Conservation (phyloP, 2,113 vertebrate genomes). For the Bos javanicus region DNA sequence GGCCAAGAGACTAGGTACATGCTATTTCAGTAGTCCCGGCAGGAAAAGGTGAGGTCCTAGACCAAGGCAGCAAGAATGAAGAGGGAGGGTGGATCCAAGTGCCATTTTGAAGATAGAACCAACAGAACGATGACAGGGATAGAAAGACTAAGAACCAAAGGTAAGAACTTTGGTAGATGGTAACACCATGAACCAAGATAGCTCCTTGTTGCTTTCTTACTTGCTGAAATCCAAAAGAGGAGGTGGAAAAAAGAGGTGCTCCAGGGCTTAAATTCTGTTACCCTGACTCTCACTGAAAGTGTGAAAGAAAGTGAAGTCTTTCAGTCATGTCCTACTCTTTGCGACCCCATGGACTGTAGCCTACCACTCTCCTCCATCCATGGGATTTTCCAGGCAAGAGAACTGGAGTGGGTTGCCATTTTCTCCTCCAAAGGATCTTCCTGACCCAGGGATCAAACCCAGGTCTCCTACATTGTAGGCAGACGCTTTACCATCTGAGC, state of each 20-base stretch:
- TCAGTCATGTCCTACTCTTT: neutral
- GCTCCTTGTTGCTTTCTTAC: neutral
- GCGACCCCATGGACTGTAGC: neutral
- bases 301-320: neutral
- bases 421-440: neutral
- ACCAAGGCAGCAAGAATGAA: neutral
- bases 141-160: neutral
- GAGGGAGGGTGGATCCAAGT: neutral
- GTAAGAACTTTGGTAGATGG: neutral
- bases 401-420: neutral
- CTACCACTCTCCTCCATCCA: neutral
- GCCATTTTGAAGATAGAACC: neutral
- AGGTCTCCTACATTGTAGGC: neutral
- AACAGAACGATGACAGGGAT: neutral
- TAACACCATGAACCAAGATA: neutral
- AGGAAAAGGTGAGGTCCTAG: neutral
- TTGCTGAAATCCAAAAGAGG: neutral
- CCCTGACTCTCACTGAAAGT: neutral
- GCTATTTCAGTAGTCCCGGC: neutral
- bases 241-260: neutral
- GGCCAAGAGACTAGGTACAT: neutral
- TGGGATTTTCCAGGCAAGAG: neutral
- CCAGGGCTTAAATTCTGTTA: neutral
- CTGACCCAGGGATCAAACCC: too few species aligned
- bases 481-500: fast-evolving